Conservation (phyloP, 2,113 vertebrate genomes). For the Prionailurus bengalensis region DNA sequence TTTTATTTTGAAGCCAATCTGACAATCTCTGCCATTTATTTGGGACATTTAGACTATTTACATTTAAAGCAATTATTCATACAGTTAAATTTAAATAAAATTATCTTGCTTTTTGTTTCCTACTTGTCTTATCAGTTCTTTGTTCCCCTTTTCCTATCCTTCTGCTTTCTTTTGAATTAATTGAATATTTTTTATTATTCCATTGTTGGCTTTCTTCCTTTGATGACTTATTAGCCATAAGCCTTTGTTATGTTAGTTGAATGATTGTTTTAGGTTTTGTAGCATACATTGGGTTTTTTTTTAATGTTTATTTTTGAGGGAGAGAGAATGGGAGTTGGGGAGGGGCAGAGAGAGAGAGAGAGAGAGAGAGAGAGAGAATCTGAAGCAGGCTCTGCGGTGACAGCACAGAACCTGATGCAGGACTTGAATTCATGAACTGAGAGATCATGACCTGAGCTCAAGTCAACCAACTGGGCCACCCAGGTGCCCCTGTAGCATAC, state of each 20-base stretch:
- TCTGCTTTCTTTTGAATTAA: neutral
- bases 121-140: neutral
- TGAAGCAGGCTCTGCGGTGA: neutral
- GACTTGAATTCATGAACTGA: neutral
- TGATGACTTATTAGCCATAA: neutral
- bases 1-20: neutral
- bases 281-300: neutral
- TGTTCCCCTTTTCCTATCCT: neutral
- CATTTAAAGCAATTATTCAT: neutral
- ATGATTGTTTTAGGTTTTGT: neutral
- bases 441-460: neutral
- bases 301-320: neutral
- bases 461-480: neutral
- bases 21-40: slow-evolving; percentile 1
- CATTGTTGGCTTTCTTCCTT: neutral
- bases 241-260: slow-evolving; percentile 16
- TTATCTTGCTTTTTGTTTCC: neutral
- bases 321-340: neutral
- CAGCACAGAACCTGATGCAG: neutral
- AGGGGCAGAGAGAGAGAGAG: neutral
- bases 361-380: neutral
- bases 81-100: neutral
- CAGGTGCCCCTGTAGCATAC: neutral
- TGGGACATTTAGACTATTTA: neutral
- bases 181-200: neutral